A percentile compares a stretch with the other conserved stretches of the same genome.
phyloP scores from a whole-genome alignment of 1,140 invertebrate species.

The Whitmania pigra region DNA sequence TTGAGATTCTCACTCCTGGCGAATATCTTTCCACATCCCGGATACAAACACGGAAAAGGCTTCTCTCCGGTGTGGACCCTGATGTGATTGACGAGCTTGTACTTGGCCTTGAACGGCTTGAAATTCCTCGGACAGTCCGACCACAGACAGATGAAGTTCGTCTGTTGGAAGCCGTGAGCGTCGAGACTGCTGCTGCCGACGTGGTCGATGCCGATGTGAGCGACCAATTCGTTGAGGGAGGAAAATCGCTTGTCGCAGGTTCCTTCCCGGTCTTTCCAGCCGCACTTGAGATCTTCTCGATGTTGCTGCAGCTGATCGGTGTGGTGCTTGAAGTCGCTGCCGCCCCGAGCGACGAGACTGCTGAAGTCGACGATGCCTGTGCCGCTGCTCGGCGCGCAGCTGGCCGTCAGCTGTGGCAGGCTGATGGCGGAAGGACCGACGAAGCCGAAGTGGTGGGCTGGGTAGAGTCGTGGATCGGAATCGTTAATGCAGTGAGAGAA shows the following conservation, averaged over 20 bases:
- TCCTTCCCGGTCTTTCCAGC: not conserved
- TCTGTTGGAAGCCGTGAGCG: conserved; percentile 49
- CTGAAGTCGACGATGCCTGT: not conserved
- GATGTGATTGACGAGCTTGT: conserved; percentile 98
- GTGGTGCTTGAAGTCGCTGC: not conserved
- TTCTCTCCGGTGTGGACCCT: conserved; percentile 96
- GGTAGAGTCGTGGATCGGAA: too few relatives aligned
- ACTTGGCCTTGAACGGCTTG: conserved; percentile 95
- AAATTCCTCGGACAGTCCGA: conserved; percentile 69
- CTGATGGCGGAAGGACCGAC: too few relatives aligned
- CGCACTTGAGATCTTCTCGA: not conserved
- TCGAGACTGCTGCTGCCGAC: conserved; percentile 54
- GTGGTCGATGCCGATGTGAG: conserved; percentile 90
- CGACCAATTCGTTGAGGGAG: conserved; percentile 88
- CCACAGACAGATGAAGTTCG: conserved; percentile 81
- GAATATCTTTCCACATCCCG: conserved; percentile 91
- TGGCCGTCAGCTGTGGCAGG: too few relatives aligned
- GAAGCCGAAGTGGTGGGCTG: too few relatives aligned
- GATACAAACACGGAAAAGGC: conserved; percentile 90
- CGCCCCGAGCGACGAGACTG: not conserved
- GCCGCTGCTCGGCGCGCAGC: too few relatives aligned
- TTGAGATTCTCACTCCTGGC: conserved; percentile 95
- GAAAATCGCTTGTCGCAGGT: conserved; percentile 81
- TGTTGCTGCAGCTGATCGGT: not conserved
- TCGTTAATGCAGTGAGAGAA: too few relatives aligned